Conservation (phyloP, 1,140 invertebrate species). For the Eupeodes corollae region DNA sequence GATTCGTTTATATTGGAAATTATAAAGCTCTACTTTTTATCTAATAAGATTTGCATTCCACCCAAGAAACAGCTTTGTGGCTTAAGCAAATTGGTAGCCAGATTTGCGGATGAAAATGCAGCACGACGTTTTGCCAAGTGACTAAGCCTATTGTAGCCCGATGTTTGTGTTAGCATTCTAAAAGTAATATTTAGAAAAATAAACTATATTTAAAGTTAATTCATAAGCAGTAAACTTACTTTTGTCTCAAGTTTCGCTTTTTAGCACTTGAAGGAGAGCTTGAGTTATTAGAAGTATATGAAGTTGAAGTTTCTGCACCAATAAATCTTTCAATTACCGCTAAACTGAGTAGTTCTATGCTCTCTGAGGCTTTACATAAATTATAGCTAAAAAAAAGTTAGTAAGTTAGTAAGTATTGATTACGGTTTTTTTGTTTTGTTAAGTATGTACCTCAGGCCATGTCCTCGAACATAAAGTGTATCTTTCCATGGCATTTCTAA, state of each 20-base stretch:
- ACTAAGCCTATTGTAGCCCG: conserved; percentile 47
- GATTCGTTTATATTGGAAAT: background rate
- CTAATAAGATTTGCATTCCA: conserved; percentile 30
- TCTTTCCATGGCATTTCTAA: conserved; percentile 38
- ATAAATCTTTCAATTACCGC: conserved; percentile 49
- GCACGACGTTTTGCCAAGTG: conserved; percentile 49
- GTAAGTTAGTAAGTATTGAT: background rate
- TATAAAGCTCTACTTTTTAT: conserved; percentile 23
- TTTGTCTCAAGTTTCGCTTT: conserved; percentile 40
- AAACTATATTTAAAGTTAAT: background rate
- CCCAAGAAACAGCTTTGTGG: conserved; percentile 23
- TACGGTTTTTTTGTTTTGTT: background rate
- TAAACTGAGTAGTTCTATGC: conserved; percentile 47
- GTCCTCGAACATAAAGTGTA: conserved; percentile 39
- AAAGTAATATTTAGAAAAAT: conserved; percentile 4
- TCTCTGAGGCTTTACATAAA: conserved; percentile 44
- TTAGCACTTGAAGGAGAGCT: conserved; percentile 42
- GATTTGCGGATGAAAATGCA: conserved; percentile 47
- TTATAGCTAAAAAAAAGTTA: conserved; percentile 42
- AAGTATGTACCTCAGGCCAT: conserved; percentile 43
- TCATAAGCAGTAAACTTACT: conserved; percentile 14
- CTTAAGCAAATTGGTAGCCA: conserved; percentile 28
- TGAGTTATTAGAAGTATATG: conserved; percentile 36
- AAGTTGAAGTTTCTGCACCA: conserved; percentile 49
- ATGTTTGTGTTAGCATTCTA: conserved; percentile 44